Evolutionary conservation across 35 echinoderm and acorn worm species (phyloP).

Genomic region (Amphiura filiformis): DNA sequence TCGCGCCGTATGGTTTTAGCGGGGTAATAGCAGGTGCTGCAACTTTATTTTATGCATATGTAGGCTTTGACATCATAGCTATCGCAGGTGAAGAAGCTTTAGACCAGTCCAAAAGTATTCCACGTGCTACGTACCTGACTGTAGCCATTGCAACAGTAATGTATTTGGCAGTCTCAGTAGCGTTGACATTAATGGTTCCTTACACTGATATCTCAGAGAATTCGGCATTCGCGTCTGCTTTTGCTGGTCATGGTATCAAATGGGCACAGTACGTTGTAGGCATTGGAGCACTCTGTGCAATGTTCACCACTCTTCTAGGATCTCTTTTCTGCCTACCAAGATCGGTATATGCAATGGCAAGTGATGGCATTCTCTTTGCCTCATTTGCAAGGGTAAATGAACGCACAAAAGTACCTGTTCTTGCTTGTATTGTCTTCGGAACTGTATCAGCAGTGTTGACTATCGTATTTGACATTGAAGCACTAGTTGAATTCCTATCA

Average conservation of each 20-base stretch:
- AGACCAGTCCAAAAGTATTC: conserved; percentile 63
- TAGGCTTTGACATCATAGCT: conserved; percentile 88
- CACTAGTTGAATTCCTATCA: conserved; percentile 87
- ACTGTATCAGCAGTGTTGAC: conserved; percentile 37
- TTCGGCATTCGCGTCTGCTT: conserved; percentile 52
- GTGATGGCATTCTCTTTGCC: conserved; percentile 69
- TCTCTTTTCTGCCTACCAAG: conserved; percentile 61
- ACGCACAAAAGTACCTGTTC: conserved; percentile 52
- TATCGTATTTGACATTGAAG: conserved; percentile 51
- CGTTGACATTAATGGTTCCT: conserved; percentile 70
- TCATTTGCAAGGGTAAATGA: conserved; percentile 48
- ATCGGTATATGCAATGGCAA: conserved; percentile 78
- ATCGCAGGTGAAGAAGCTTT: conserved; percentile 74
- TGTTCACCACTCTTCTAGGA: conserved; percentile 57
- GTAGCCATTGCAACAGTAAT: conserved; percentile 40
- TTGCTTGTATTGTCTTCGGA: conserved; percentile 49
- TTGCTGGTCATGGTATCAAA: conserved; percentile 37
- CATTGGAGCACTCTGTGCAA: conserved; percentile 49
- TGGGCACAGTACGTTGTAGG: conserved; percentile 42
- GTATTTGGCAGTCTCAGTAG: conserved; percentile 48
- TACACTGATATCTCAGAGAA: conserved; percentile 36
- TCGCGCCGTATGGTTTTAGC: conserved; percentile 64
- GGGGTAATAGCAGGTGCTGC: conserved; percentile 82
- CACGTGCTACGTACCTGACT: conserved; percentile 49
- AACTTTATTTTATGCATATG: conserved; percentile 79